Conservation (phyloP, 2,113 vertebrate genomes). For the Embiotoca jacksoni region DNA sequence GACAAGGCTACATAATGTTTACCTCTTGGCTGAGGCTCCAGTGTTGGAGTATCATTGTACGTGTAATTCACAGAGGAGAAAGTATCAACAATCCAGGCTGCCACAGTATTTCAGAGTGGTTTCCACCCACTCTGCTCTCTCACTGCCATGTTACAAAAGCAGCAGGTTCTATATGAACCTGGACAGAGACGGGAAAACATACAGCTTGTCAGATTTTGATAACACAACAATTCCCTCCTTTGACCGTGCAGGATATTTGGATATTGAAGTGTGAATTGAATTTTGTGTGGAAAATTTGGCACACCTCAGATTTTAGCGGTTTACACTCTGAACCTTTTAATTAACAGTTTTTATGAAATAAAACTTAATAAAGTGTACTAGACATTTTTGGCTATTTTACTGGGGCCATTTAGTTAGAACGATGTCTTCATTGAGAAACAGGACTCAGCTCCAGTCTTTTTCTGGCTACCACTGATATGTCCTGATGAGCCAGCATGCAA, state of each 20-base stretch:
- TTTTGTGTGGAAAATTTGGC: background rate
- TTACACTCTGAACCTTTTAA: too few relatives aligned
- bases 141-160: constrained; percentile 21
- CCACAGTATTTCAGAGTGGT: constrained; percentile 44
- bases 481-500: constrained; percentile 21
- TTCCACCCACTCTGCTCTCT: constrained; percentile 14
- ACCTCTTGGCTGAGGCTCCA: constrained; percentile 28
- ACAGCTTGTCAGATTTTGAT: background rate
- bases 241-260: too few relatives aligned
- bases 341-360: too few relatives aligned
- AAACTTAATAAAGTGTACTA: background rate
- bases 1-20: constrained; percentile 25
- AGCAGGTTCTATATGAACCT: constrained; percentile 19
- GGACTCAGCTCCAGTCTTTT: constrained; percentile 21
- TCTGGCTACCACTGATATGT: constrained; percentile 41
- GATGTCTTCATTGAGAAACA: constrained; percentile 8
- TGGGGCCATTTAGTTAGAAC: background rate
- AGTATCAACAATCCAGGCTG: constrained; percentile 35
- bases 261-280: background rate
- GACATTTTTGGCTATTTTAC: background rate
- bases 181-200: constrained; percentile 10
- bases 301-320: too few relatives aligned
- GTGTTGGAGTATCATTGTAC: constrained; percentile 13
- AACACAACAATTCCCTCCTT: background rate
- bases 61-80: constrained; percentile 34